Conservation (phyloP, 2,797 vertebrate species). For the Macropus fuliginosus region DNA sequence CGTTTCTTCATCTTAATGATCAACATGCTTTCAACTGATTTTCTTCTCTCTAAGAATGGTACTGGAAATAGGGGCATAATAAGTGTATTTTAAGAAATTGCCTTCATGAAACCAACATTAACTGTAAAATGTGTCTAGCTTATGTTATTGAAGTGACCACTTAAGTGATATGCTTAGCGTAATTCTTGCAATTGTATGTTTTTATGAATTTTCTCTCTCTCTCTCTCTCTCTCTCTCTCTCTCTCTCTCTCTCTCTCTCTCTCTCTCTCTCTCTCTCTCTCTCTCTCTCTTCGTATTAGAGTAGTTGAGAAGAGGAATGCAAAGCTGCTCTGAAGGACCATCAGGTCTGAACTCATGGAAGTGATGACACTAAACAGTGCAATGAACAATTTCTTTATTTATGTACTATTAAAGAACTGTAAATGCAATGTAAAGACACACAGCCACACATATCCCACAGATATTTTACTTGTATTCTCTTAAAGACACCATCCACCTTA, state of each 20-base stretch:
- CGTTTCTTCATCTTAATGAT: neutral
- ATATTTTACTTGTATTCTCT: constrained; percentile 92
- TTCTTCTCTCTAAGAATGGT: neutral
- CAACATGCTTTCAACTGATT: neutral
- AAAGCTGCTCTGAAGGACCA: constrained; percentile 88
- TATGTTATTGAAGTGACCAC: neutral
- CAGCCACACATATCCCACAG: constrained; percentile 96
- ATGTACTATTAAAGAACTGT: constrained; percentile 94
- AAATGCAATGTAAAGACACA: constrained; percentile 99
- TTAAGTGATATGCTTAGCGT: neutral
- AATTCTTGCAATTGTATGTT: neutral
- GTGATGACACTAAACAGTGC: constrained; percentile 89
- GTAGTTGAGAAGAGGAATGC: constrained; percentile 89
- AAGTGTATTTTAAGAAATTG: neutral
- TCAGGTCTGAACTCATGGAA: constrained; percentile 89
- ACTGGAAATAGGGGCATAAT: neutral
- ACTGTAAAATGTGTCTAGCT: neutral
- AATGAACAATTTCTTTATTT: constrained; percentile 93
- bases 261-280: neutral
- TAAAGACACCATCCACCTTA: constrained; percentile 96
- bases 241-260: constrained; percentile 34
- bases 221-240: constrained; percentile 14
- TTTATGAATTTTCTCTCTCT: neutral
- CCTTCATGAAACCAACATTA: neutral
- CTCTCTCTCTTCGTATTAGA: constrained; percentile 85